These are phyloP conservation scores for Plagodis pulveraria DNA, from an alignment of 2,888 invertebrate species.

Conservation along the genomic window DNA sequence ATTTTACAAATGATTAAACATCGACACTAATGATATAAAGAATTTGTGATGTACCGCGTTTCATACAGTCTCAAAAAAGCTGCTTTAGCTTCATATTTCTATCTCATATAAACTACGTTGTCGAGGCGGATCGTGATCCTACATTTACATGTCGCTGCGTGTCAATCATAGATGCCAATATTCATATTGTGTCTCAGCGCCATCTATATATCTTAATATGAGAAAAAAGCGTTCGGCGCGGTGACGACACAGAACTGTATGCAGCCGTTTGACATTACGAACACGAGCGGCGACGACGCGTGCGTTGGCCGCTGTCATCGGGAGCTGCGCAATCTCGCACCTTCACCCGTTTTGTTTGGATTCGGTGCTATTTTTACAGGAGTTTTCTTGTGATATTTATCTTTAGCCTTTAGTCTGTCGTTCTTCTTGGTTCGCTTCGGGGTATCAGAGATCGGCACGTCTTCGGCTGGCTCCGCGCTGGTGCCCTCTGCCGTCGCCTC, in stretches of 20 bases:
- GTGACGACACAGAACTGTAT: slow-evolving; percentile 9
- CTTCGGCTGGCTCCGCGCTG: slow-evolving; percentile 21
- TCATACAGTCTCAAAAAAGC: slow-evolving; percentile 32
- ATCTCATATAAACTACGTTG: slow-evolving; percentile 25
- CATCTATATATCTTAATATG: slow-evolving; percentile 8
- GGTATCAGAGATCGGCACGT: slow-evolving; percentile 46
- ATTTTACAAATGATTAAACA: slow-evolving; percentile 28
- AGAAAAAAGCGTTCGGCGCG: slow-evolving; percentile 15
- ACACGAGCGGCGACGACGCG: slow-evolving; percentile 8
- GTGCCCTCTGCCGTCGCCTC: slow-evolving; percentile 16
- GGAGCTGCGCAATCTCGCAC: slow-evolving; percentile 80
- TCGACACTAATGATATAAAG: slow-evolving; percentile 29
- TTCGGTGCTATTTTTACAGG: slow-evolving; percentile 53
- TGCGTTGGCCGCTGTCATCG: slow-evolving; percentile 60
- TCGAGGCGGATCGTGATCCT: slow-evolving; percentile 37
- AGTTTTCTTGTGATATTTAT: slow-evolving; percentile 57
- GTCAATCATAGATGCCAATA: not conserved
- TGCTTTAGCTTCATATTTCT: slow-evolving; percentile 24
- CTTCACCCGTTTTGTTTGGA: slow-evolving; percentile 57
- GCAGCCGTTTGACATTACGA: not conserved
- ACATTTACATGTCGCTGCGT: slow-evolving; percentile 22
- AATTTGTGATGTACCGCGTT: slow-evolving; percentile 36
- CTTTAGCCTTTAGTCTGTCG: slow-evolving; percentile 56
- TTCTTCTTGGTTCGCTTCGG: slow-evolving; percentile 58
- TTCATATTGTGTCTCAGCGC: slow-evolving; percentile 17